phyloP scores from a whole-genome alignment of 2,888 invertebrate species.

The Archips crataeganus region DNA sequence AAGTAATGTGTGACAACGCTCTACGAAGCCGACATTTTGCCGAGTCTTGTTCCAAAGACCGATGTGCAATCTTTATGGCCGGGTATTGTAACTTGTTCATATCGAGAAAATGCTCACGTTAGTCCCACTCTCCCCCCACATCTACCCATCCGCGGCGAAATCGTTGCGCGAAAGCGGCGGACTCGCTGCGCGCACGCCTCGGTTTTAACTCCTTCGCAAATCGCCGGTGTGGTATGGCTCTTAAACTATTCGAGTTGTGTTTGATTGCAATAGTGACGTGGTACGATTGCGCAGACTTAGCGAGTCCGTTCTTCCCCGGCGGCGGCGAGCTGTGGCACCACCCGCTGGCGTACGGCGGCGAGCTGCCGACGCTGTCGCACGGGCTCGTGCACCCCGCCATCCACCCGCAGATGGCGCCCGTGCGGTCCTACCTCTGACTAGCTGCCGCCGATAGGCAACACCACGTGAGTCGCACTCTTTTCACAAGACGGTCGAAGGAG shows the following conservation, averaged over 20 bases:
- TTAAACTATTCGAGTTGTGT: slow-evolving; percentile 43
- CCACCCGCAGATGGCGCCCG: slow-evolving; percentile 98
- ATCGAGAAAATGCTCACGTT: too few relatives aligned
- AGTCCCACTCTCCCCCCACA: too few relatives aligned
- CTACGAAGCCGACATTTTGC: too few relatives aligned
- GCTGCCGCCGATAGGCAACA: slow-evolving; percentile 93
- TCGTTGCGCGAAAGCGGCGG: too few relatives aligned
- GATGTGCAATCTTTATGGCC: too few relatives aligned
- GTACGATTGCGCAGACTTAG: slow-evolving; percentile 91
- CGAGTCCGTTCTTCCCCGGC: slow-evolving; percentile 97
- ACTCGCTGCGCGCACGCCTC: too few relatives aligned
- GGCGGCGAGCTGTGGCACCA: slow-evolving; percentile 97
- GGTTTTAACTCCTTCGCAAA: too few relatives aligned
- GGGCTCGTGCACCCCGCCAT: slow-evolving; percentile 98
- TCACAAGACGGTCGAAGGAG: too few relatives aligned
- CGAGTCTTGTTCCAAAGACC: too few relatives aligned
- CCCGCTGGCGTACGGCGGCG: slow-evolving; percentile 92
- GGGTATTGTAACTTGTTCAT: too few relatives aligned
- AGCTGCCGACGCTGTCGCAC: slow-evolving; percentile 94
- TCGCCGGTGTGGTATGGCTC: background rate
- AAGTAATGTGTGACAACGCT: too few relatives aligned
- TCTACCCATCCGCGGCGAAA: too few relatives aligned
- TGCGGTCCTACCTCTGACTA: slow-evolving; percentile 99
- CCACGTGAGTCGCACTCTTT: slow-evolving; percentile 83
- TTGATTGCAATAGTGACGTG: slow-evolving; percentile 47